Percentiles rank a stretch among this genome's conserved stretches.
phyloP scores from a whole-genome alignment of 2,797 vertebrate genomes.

The Carapus acus region DNA sequence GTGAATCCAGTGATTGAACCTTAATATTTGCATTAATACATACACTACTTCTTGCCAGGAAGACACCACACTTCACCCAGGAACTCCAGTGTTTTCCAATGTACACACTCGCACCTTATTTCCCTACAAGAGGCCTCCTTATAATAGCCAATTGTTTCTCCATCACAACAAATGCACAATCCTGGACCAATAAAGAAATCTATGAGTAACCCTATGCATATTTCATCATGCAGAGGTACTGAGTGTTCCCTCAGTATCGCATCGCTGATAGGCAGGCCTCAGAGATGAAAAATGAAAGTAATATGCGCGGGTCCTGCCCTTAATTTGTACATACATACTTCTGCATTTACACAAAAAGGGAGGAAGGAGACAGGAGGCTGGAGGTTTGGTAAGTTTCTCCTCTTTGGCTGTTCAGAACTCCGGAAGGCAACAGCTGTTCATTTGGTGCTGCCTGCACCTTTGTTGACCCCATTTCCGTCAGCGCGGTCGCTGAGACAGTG shows the following conservation, averaged over 20 bases:
- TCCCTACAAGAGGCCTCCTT: slow-evolving; percentile 64
- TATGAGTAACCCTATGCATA: slow-evolving; percentile 58
- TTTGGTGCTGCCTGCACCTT: slow-evolving; percentile 85
- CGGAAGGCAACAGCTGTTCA: slow-evolving; percentile 89
- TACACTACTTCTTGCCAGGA: slow-evolving; percentile 49
- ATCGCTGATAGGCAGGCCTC: slow-evolving; percentile 54
- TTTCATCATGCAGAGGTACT: slow-evolving; percentile 66
- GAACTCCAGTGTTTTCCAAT: slow-evolving; percentile 44
- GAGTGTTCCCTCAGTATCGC: slow-evolving; percentile 58
- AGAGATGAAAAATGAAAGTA: slow-evolving; percentile 64
- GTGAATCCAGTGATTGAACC: slow-evolving; percentile 47
- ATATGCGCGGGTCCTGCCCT: slow-evolving; percentile 75
- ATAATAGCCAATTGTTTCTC: slow-evolving; percentile 77
- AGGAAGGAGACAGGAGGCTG: no score
- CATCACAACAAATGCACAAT: slow-evolving; percentile 60
- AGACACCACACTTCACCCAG: slow-evolving; percentile 47
- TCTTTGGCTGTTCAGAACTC: slow-evolving; percentile 73
- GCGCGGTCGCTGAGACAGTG: slow-evolving; percentile 82
- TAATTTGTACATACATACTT: slow-evolving; percentile 78
- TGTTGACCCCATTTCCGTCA: slow-evolving; percentile 91
- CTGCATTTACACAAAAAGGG: slow-evolving; percentile 64
- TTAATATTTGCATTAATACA: slow-evolving; percentile 66
- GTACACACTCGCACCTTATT: slow-evolving; percentile 64
- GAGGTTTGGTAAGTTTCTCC: slow-evolving; percentile 50
- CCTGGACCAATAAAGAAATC: slow-evolving; percentile 62